Percentiles rank a stretch among this genome's conserved stretches.
phyloP scores from a whole-genome alignment of 2,888 invertebrate genomes.

The Euphydryas editha region DNA sequence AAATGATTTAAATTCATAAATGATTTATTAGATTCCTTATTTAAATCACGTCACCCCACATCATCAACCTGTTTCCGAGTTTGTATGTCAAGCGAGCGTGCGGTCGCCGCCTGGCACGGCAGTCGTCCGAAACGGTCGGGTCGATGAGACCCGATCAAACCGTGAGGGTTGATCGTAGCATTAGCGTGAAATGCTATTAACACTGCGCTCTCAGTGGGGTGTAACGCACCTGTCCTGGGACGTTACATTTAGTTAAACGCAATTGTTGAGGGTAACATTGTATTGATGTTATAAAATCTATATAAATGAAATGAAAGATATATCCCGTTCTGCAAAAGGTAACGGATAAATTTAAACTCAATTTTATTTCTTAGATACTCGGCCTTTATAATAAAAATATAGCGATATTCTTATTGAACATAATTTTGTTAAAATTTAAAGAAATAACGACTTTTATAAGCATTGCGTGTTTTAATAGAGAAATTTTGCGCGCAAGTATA shows the following conservation, averaged over 20 bases:
- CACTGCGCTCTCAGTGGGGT: constrained; percentile 30
- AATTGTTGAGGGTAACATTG: neutral
- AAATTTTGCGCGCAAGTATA: no score
- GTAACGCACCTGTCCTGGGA: constrained; percentile 25
- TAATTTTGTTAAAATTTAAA: no score
- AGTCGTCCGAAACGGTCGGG: constrained; percentile 24
- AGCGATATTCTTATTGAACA: no score
- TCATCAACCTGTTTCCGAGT: constrained; percentile 10
- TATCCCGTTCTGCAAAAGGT: no score
- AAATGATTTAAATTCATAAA: neutral
- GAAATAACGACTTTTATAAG: no score
- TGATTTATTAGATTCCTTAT: neutral
- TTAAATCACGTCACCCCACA: constrained; percentile 7
- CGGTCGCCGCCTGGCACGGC: constrained; percentile 56
- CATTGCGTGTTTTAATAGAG: no score
- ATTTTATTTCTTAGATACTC: no score
- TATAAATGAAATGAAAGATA: neutral
- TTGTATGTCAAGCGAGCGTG: constrained; percentile 38
- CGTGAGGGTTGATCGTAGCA: constrained; percentile 15
- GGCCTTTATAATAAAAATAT: no score
- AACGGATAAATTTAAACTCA: no score
- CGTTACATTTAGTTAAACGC: constrained; percentile 11
- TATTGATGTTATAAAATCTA: neutral
- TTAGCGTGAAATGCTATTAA: constrained; percentile 33
- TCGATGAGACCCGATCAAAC: constrained; percentile 48